Conservation (phyloP, 2,888 invertebrate genomes). For the Cerastis rubricosa region DNA sequence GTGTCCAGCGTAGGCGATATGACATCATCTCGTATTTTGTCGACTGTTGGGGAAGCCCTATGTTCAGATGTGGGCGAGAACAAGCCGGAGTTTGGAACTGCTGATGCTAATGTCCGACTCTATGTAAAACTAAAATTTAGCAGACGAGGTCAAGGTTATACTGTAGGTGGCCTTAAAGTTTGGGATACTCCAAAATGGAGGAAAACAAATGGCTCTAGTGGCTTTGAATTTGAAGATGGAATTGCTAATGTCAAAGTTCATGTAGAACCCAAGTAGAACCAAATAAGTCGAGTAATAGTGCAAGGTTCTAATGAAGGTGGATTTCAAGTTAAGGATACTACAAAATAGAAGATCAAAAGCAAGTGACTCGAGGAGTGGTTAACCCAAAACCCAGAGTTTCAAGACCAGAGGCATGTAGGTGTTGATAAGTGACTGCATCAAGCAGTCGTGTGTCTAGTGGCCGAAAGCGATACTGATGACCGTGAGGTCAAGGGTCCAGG, state of each 20-base stretch:
- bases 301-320: slow-evolving; percentile 44
- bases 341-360: not conserved
- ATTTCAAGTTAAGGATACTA: not conserved
- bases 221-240: not conserved
- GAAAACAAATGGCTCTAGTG: not conserved
- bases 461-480: not conserved
- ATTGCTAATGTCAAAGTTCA: not conserved
- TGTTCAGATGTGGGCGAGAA: slow-evolving; percentile 29
- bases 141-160: slow-evolving; percentile 35
- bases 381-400: not conserved
- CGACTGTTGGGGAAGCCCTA: slow-evolving; percentile 38
- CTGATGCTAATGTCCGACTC: slow-evolving; percentile 23
- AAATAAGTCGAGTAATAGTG: not conserved
- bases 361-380: not conserved
- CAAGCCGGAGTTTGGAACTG: not conserved
- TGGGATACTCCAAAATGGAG: not conserved
- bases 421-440: not conserved
- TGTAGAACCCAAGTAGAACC: not conserved
- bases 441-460: not conserved
- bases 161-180: slow-evolving; percentile 24
- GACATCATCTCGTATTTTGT: slow-evolving; percentile 33
- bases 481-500: not conserved
- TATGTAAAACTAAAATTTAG: slow-evolving; percentile 8
- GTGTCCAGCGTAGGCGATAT: slow-evolving; percentile 29
- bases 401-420: not conserved